Evolutionary conservation across 2,113 vertebrate species (phyloP).

Genomic region (Melozone crissalis): DNA sequence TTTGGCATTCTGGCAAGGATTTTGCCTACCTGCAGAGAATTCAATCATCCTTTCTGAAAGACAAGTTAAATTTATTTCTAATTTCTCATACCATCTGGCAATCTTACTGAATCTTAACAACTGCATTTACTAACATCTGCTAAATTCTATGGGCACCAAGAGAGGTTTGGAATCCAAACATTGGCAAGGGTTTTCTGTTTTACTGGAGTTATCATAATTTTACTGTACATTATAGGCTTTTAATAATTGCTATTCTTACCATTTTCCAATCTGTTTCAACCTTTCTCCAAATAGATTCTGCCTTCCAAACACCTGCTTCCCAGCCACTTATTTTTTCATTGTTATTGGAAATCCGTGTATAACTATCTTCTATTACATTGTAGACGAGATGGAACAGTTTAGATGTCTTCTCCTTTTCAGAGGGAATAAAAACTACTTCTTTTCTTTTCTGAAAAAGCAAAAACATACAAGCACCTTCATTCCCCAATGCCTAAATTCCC

Average conservation of each 20-base stretch:
- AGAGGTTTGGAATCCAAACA: neutral
- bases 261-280: conserved; percentile 93
- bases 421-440: conserved; percentile 83
- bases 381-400: conserved; percentile 85
- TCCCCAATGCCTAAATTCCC: neutral
- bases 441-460: conserved; percentile 68
- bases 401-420: conserved; percentile 83
- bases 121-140: neutral
- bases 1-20: neutral
- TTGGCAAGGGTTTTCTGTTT: neutral
- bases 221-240: neutral
- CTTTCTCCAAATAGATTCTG: conserved; percentile 87
- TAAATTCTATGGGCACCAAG: neutral
- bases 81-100: neutral
- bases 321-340: conserved; percentile 81
- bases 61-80: neutral
- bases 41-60: neutral
- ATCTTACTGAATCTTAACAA: neutral
- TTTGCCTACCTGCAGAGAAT: neutral
- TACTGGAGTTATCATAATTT: neutral
- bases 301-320: conserved; percentile 86
- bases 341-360: conserved; percentile 82
- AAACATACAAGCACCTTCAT: neutral
- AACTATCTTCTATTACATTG: conserved; percentile 81
- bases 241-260: conserved; percentile 72